phyloP scores from a whole-genome alignment of 1,140 invertebrate species.

The Brachionus sp. region DNA sequence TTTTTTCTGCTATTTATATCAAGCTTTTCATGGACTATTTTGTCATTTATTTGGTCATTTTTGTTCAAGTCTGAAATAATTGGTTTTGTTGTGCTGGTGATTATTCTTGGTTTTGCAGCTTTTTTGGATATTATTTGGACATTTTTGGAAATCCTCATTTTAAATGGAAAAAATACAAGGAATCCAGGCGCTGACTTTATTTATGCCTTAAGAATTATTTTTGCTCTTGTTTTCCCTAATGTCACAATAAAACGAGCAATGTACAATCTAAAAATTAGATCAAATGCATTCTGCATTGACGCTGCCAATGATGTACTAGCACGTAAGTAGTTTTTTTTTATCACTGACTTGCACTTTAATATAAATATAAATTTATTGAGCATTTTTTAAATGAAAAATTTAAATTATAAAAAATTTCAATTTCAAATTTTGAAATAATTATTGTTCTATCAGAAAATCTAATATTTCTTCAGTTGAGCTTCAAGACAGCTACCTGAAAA shows the following conservation, averaged over 20 bases:
- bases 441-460: too few species aligned
- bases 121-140: conserved; percentile 44
- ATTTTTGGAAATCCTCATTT: conserved; percentile 12
- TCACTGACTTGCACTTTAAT: too few species aligned
- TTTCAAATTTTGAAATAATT: too few species aligned
- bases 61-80: conserved; percentile 46
- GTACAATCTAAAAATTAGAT: conserved; percentile 40
- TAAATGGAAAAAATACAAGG: background rate
- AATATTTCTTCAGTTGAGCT: too few species aligned
- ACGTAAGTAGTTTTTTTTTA: conserved; percentile 2
- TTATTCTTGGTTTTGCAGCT: conserved; percentile 24
- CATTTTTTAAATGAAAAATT: too few species aligned
- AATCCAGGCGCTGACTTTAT: conserved; percentile 10
- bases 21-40: conserved; percentile 14
- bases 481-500: too few species aligned
- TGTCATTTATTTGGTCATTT: conserved; percentile 40
- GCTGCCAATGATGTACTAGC: conserved; percentile 9
- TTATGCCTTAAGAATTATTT: background rate
- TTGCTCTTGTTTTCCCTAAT: conserved; percentile 31
- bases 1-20: conserved; percentile 18
- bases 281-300: conserved; percentile 16
- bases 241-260: conserved; percentile 25
- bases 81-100: conserved; percentile 24
- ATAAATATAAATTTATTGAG: too few species aligned
- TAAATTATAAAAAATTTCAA: too few species aligned